Evolutionary conservation across 2,797 vertebrate species (phyloP).

Genomic region (Phoeniculus purpureus): DNA sequence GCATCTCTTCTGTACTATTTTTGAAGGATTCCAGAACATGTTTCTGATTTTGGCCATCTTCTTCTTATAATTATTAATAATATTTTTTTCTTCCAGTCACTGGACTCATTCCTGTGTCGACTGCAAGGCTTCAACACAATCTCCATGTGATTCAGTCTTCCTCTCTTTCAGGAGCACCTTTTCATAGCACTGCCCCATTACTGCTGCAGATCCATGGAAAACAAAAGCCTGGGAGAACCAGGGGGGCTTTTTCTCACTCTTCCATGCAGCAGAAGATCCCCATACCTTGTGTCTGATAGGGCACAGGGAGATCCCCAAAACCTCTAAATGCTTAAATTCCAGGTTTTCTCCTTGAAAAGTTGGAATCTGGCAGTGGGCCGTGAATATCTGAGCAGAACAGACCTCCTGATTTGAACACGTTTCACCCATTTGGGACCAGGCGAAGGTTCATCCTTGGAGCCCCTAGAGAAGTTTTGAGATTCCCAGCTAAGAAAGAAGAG

Average conservation of each 20-base stretch:
- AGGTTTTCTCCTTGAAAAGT: neutral
- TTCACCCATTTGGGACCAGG: neutral
- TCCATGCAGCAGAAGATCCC: neutral
- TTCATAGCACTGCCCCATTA: neutral
- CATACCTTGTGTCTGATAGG: neutral
- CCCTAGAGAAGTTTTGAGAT: fast-evolving
- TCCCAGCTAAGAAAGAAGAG: neutral
- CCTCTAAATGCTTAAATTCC: neutral
- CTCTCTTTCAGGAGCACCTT: neutral
- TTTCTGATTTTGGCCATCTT: slow-evolving; percentile 11
- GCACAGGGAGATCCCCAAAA: neutral
- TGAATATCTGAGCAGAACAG: neutral
- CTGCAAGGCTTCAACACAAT: neutral
- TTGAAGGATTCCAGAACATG: neutral
- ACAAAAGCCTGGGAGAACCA: neutral
- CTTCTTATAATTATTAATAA: neutral
- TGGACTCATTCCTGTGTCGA: neutral
- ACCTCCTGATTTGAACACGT: neutral
- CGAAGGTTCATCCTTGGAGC: neutral
- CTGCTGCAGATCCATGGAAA: neutral
- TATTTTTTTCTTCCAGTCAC: slow-evolving; percentile 34
- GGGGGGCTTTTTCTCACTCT: neutral
- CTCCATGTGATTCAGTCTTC: neutral
- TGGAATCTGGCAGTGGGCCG: neutral
- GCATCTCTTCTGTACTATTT: neutral